Evolutionary conservation across 64 coral and sea anemone genomes (phyloP).

Genomic region (Orbicella faveolata): DNA sequence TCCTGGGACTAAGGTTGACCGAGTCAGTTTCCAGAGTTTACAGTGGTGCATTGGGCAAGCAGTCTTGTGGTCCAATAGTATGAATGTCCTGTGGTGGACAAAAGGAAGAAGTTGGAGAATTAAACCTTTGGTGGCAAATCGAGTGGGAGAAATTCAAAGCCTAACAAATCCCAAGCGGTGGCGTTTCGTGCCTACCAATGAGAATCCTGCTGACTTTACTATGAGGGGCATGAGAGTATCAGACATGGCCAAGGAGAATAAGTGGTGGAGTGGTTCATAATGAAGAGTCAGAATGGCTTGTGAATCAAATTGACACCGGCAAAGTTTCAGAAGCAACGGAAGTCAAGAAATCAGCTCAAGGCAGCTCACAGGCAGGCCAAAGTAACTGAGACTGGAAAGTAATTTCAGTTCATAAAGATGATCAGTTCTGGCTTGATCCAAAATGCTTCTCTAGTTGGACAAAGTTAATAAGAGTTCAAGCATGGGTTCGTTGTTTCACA

Average conservation of each 20-base stretch:
- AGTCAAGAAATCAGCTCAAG: too few relatives aligned
- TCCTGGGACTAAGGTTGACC: constrained; percentile 21
- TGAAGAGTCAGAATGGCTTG: too few relatives aligned
- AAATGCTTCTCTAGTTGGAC: constrained; percentile 31
- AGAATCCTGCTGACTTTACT: neutral
- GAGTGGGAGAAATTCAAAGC: too few relatives aligned
- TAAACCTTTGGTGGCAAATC: too few relatives aligned
- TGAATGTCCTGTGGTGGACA: neutral
- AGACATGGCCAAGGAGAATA: too few relatives aligned
- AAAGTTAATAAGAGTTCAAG: constrained; percentile 29
- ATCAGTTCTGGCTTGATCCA: neutral
- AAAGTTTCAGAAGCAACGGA: too few relatives aligned
- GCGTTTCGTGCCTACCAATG: neutral
- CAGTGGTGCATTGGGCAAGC: neutral
- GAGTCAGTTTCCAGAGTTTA: neutral
- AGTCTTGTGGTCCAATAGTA: constrained; percentile 5
- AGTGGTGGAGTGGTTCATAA: neutral
- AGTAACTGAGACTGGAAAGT: too few relatives aligned
- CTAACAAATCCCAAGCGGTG: too few relatives aligned
- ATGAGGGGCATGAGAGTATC: too few relatives aligned
- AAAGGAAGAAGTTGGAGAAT: neutral
- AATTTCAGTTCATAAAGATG: too few relatives aligned
- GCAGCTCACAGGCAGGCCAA: too few relatives aligned
- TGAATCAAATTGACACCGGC: too few relatives aligned
- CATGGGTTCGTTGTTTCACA: constrained; percentile 37